Evolutionary conservation across 2,888 invertebrate species (phyloP).

Genomic region (Thumatha senex): DNA sequence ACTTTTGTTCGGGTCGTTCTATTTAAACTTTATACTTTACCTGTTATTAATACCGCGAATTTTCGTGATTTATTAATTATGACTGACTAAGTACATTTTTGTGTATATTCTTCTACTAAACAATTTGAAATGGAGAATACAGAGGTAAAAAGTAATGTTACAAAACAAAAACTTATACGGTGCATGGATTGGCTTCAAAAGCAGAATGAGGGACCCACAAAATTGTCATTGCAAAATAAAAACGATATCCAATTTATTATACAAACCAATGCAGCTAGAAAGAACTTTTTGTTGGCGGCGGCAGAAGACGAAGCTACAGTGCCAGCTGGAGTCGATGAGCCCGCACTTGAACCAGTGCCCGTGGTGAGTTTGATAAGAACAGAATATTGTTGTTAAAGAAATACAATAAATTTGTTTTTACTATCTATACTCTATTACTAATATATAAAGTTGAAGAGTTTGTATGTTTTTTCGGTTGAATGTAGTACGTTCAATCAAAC

Average conservation of each 20-base stretch:
- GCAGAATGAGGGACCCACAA: conserved; percentile 62
- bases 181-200: conserved; percentile 72
- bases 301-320: conserved; percentile 71
- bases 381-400: too few species aligned
- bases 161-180: conserved; percentile 48
- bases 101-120: too few species aligned
- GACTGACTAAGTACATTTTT: too few species aligned
- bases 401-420: too few species aligned
- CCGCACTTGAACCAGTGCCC: conserved; percentile 42
- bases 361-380: conserved; percentile 52
- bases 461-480: too few species aligned
- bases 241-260: conserved; percentile 74
- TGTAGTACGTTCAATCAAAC: too few species aligned
- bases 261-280: conserved; percentile 65
- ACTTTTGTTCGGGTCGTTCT: too few species aligned
- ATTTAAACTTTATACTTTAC: too few species aligned
- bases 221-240: conserved; percentile 59
- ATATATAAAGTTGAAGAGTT: too few species aligned
- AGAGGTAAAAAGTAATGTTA: conserved; percentile 1
- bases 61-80: too few species aligned
- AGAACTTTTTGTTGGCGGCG: conserved; percentile 60
- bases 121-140: conserved; percentile 9
- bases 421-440: too few species aligned
- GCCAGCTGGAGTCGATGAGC: conserved; percentile 63
- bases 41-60: too few species aligned